Percentiles rank a stretch among this genome's conserved stretches.
These are phyloP conservation scores for Bubo scandiacus DNA, from an alignment of 2,113 vertebrate species.

Conservation along the genomic window DNA sequence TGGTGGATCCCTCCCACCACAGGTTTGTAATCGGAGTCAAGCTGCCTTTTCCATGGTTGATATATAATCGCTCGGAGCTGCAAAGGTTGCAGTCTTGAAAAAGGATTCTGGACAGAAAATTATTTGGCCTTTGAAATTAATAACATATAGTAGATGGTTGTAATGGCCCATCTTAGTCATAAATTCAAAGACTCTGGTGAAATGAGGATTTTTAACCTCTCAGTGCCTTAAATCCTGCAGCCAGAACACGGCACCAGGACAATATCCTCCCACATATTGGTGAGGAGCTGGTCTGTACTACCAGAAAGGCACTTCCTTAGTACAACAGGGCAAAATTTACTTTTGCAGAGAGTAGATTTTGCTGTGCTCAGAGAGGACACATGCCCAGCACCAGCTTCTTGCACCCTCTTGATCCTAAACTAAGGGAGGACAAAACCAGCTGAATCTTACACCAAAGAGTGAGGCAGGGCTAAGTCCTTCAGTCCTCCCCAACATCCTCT, in stretches of 20 bases:
- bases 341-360: not conserved
- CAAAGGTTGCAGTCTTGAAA: not conserved
- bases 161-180: not conserved
- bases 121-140: not conserved
- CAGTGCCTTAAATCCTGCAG: not conserved
- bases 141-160: not conserved
- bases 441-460: not conserved
- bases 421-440: not conserved
- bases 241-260: not conserved
- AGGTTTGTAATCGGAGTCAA: fast-evolving
- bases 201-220: not conserved
- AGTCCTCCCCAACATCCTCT: fast-evolving
- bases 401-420: not conserved
- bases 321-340: not conserved
- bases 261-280: fast-evolving
- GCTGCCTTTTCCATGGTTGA: not conserved
- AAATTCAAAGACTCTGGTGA: not conserved
- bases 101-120: not conserved
- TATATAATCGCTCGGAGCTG: not conserved
- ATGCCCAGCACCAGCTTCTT: not conserved
- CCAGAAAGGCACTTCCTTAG: not conserved
- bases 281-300: not conserved
- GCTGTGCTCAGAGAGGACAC: not conserved
- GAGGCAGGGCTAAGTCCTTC: not conserved
- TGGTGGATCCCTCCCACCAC: not conserved